phyloP scores from a whole-genome alignment of 2,113 vertebrate genomes.

The Brienomyrus brachyistius region DNA sequence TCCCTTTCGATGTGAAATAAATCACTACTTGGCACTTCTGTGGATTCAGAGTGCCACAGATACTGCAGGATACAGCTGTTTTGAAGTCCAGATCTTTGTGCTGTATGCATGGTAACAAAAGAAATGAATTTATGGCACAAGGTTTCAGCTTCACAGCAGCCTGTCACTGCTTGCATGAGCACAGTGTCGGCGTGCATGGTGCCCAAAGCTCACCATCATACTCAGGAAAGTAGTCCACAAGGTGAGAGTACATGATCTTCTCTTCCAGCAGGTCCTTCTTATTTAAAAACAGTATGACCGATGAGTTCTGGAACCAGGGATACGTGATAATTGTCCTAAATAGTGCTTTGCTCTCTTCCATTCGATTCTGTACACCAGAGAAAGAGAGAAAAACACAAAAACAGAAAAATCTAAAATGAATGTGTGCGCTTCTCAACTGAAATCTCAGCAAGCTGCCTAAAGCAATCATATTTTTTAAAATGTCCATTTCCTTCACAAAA shows the following conservation, averaged over 20 bases:
- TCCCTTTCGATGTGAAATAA: neutral
- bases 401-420: neutral
- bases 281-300: slow-evolving; percentile 92
- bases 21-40: neutral
- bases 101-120: neutral
- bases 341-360: slow-evolving; percentile 92
- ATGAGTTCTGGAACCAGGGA: slow-evolving; percentile 90
- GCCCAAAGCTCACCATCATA: slow-evolving; percentile 75
- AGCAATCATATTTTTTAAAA: too few species aligned
- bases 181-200: neutral
- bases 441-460: too few species aligned
- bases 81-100: neutral
- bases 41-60: neutral
- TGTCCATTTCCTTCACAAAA: too few species aligned
- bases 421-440: neutral
- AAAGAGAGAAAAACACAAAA: slow-evolving; percentile 19
- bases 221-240: slow-evolving; percentile 92
- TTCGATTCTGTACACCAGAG: slow-evolving; percentile 71
- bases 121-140: neutral
- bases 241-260: slow-evolving; percentile 92
- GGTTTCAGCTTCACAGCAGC: neutral
- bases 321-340: slow-evolving; percentile 92
- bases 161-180: neutral
- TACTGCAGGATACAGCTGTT: neutral
- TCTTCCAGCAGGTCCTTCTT: slow-evolving; percentile 94